Percentiles rank a stretch among this genome's conserved stretches.
These are phyloP conservation scores for Brachylomia viminalis DNA, from an alignment of 2,888 invertebrate genomes.

Conservation along the genomic window DNA sequence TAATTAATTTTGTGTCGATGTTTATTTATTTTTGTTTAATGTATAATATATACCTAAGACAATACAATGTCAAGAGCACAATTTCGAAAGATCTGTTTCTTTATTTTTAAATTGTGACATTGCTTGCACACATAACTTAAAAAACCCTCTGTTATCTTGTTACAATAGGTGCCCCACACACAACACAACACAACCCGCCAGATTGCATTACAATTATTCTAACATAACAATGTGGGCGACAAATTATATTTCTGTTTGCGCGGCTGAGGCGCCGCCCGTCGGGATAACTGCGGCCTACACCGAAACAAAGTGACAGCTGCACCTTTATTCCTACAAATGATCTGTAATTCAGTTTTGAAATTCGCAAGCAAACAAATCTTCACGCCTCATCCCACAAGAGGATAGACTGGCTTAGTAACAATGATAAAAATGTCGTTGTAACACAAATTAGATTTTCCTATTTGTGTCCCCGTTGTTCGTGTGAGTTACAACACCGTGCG, in stretches of 20 bases:
- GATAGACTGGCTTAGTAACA: constrained; percentile 34
- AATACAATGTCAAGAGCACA: too few relatives aligned
- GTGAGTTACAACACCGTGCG: constrained; percentile 12
- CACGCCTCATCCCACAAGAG: constrained; percentile 51
- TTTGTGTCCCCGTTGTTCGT: constrained; percentile 16
- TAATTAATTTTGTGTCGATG: too few relatives aligned
- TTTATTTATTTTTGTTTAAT: too few relatives aligned
- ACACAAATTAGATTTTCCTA: constrained; percentile 34
- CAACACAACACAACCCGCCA: constrained; percentile 28
- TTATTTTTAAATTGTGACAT: neutral
- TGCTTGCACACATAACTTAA: neutral
- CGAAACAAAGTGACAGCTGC: constrained; percentile 71
- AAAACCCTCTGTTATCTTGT: neutral
- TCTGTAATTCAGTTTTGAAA: constrained; percentile 72
- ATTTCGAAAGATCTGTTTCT: neutral
- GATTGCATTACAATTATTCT: constrained; percentile 72
- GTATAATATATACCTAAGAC: neutral
- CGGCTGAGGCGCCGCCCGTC: constrained; percentile 58
- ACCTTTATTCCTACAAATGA: constrained; percentile 70
- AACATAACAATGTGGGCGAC: constrained; percentile 73
- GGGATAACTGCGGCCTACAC: constrained; percentile 67
- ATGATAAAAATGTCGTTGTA: constrained; percentile 46
- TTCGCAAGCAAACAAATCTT: constrained; percentile 67
- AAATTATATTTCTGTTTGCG: constrained; percentile 75
- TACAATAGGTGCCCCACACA: neutral